These are phyloP conservation scores for Chaetops frenatus DNA, from an alignment of 2,113 vertebrate genomes.

Conservation along the genomic window DNA sequence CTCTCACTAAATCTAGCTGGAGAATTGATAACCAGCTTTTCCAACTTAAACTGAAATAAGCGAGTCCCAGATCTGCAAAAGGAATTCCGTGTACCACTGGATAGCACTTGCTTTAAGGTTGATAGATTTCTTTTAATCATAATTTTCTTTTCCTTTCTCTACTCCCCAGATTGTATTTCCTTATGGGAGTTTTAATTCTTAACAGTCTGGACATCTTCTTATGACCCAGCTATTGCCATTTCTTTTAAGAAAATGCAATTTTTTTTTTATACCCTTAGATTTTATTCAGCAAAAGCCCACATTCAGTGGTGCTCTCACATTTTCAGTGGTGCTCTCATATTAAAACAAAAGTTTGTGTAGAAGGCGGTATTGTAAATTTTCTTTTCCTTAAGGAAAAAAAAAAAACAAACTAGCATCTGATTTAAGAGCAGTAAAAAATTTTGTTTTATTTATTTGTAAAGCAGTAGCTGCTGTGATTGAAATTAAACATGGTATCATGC, in stretches of 20 bases:
- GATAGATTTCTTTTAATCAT: not conserved
- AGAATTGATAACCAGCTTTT: not conserved
- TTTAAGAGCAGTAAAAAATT: not conserved
- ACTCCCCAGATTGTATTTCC: not conserved
- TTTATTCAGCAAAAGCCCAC: not conserved
- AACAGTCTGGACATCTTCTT: not conserved
- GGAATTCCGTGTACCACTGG: not conserved
- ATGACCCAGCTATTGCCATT: not conserved
- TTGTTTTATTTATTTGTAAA: conserved; percentile 49
- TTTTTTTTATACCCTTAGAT: not conserved
- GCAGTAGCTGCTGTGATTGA: conserved; percentile 60
- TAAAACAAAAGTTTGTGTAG: not conserved
- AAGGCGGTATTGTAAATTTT: not conserved
- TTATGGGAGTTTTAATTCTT: not conserved
- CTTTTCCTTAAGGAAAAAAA: not conserved
- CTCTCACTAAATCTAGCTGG: not conserved
- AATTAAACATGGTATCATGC: conserved; percentile 64
- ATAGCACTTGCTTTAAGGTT: not conserved
- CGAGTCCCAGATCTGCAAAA: not conserved
- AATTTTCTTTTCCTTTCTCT: no score
- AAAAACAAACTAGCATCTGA: not conserved
- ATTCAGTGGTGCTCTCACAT: not conserved
- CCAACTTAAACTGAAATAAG: not conserved
- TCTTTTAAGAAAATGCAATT: not conserved
- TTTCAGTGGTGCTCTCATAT: not conserved